These are phyloP conservation scores for Hippocampus mohnikei DNA, from an alignment of 2,113 vertebrate genomes.

Conservation along the genomic window DNA sequence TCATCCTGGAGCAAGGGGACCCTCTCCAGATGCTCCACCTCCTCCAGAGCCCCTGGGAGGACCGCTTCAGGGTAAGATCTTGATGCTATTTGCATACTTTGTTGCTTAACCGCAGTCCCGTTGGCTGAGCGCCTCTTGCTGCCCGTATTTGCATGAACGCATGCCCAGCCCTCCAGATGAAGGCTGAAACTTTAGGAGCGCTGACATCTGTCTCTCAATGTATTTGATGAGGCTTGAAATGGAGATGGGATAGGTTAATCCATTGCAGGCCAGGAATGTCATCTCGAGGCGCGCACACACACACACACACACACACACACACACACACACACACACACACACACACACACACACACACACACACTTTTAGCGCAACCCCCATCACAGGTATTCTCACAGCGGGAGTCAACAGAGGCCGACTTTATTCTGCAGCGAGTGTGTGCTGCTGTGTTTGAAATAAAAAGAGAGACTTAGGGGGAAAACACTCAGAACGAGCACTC, in stretches of 20 bases:
- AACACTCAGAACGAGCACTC: not conserved
- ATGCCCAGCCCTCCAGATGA: constrained; percentile 12
- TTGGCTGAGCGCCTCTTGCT: not conserved
- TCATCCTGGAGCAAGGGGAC: constrained; percentile 83
- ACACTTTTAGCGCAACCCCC: constrained; percentile 38
- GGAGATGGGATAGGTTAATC: constrained; percentile 55
- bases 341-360: constrained; percentile 13
- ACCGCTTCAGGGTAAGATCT: constrained; percentile 86
- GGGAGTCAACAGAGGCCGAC: constrained; percentile 41
- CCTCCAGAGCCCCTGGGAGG: constrained; percentile 91
- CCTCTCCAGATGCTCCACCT: constrained; percentile 93
- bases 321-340: constrained; percentile 14
- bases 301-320: constrained; percentile 28
- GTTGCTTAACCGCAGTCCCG: not conserved
- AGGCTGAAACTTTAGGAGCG: constrained; percentile 48
- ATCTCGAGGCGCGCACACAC: constrained; percentile 24
- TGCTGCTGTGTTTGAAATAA: not conserved
- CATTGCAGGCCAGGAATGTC: constrained; percentile 60
- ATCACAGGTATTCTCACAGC: constrained; percentile 57
- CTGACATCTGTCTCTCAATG: constrained; percentile 55
- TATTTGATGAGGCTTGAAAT: constrained; percentile 59
- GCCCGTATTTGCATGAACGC: not conserved
- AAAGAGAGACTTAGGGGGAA: not conserved
- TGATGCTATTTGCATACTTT: constrained; percentile 19
- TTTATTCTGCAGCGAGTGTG: constrained; percentile 30